phyloP scores from a whole-genome alignment of 2,888 invertebrate species.

The Apamea sordens region DNA sequence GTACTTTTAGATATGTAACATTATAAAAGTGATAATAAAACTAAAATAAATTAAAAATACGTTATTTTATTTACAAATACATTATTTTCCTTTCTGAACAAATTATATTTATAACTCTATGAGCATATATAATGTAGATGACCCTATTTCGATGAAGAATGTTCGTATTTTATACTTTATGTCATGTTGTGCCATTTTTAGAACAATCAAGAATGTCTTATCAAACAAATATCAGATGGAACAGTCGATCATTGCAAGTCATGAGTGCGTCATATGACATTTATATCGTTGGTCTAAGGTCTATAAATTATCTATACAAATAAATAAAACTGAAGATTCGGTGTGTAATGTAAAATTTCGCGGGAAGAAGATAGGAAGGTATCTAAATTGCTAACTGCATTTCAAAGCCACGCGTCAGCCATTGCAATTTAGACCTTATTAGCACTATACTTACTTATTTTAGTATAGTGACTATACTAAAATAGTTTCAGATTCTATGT shows the following conservation, averaged over 20 bases:
- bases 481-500: neutral
- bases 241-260: neutral
- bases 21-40: slow-evolving; percentile 34
- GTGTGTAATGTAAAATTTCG: too few relatives aligned
- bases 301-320: too few relatives aligned
- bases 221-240: slow-evolving; percentile 19
- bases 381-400: neutral
- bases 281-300: neutral
- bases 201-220: slow-evolving; percentile 8
- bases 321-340: too few relatives aligned
- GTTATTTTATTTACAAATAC: slow-evolving; percentile 69
- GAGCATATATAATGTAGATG: slow-evolving; percentile 31
- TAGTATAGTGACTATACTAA: neutral
- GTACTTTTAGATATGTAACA: neutral
- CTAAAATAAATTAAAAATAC: slow-evolving; percentile 53
- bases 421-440: too few relatives aligned
- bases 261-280: neutral
- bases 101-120: slow-evolving; percentile 39
- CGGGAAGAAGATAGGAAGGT: neutral
- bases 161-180: slow-evolving; percentile 9
- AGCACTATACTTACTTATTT: too few relatives aligned
- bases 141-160: slow-evolving; percentile 15
- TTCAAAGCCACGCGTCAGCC: too few relatives aligned
- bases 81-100: slow-evolving; percentile 44
- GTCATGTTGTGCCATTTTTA: neutral